Conservation (phyloP, 2,113 vertebrate genomes). For the Oncorhynchus tshawytscha region DNA sequence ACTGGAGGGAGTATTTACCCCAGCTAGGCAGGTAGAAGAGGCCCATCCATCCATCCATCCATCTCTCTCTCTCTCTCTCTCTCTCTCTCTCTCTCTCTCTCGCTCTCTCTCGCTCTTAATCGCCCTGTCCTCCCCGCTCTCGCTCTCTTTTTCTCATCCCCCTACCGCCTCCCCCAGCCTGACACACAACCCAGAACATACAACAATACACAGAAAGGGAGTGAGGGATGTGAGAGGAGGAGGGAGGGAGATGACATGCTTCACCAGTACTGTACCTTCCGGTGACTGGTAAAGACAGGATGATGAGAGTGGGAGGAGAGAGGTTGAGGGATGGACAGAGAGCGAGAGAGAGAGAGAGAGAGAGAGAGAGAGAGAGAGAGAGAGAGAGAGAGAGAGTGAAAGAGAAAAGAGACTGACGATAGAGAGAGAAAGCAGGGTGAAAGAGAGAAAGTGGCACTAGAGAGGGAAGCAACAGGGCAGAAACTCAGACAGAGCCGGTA, state of each 20-base stretch:
- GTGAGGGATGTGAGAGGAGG: background rate
- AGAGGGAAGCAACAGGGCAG: constrained; percentile 22
- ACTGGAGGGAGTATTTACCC: constrained; percentile 37
- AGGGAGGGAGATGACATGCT: background rate
- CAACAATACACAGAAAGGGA: background rate
- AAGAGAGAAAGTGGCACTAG: background rate
- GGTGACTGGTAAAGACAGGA: too few relatives aligned
- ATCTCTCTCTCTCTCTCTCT: constrained; percentile 10
- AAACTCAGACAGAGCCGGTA: constrained; percentile 27
- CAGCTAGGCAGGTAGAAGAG: constrained; percentile 15
- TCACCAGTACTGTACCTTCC: constrained; percentile 12
- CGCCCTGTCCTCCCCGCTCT: background rate
- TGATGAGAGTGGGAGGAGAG: too few relatives aligned
- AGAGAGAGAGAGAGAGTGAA: background rate
- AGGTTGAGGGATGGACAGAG: too few relatives aligned
- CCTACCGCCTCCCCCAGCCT: constrained; percentile 1
- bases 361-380: too few relatives aligned
- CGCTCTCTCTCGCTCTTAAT: background rate
- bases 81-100: constrained; percentile 19
- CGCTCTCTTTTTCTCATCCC: constrained; percentile 5
- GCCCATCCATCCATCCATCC: background rate
- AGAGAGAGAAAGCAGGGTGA: background rate
- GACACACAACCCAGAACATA: background rate
- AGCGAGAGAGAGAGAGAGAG: too few relatives aligned
- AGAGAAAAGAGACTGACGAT: background rate